Conservation (phyloP, 2,797 vertebrate species). For the Urophycis tenuis region DNA sequence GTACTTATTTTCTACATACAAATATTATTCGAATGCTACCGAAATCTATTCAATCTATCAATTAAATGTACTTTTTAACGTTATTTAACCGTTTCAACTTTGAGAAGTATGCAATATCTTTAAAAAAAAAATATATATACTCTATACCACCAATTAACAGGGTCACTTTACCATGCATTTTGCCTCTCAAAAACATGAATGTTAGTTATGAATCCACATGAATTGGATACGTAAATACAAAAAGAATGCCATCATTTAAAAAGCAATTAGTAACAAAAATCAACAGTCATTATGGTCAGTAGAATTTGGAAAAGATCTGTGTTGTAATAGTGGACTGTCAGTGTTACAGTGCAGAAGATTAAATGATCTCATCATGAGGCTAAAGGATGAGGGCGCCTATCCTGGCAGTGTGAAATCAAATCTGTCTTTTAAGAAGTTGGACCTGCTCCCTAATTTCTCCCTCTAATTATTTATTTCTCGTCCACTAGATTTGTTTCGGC, state of each 20-base stretch:
- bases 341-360: background rate
- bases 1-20: background rate
- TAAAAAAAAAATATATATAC: background rate
- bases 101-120: background rate
- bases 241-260: background rate
- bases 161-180: conserved; percentile 2
- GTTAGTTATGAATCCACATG: background rate
- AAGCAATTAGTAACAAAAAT: background rate
- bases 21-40: background rate
- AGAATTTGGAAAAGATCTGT: background rate
- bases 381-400: conserved; percentile 50
- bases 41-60: background rate
- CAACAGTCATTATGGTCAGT: background rate
- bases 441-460: conserved; percentile 50
- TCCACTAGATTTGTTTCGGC: conserved; percentile 31
- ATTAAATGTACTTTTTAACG: background rate
- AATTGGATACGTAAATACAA: background rate
- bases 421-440: conserved; percentile 53
- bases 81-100: background rate
- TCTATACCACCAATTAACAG: conserved; percentile 5
- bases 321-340: background rate
- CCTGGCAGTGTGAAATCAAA: conserved; percentile 60
- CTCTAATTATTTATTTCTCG: conserved; percentile 39
- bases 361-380: conserved; percentile 22
- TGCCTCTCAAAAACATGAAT: background rate